Base-by-base conservation (phyloP, 1,140 invertebrate genomes). In the Sycophila sp. region DNA sequence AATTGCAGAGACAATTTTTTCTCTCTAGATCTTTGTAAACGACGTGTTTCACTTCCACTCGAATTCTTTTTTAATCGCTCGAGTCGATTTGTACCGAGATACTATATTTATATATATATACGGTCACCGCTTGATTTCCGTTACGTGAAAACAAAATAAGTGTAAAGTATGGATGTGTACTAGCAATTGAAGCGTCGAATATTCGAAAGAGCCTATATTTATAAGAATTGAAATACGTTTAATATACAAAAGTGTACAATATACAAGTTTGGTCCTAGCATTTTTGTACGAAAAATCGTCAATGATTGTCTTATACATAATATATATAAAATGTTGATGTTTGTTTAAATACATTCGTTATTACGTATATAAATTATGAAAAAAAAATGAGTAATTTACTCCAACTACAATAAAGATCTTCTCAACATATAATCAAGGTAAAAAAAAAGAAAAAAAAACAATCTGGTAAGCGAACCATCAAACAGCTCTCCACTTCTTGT, bases 241-340 rank as follows among this genome's bases (percentile, higher is more conserved):
- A 63, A 30, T 34, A 42, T 45, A 45, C 36, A 67, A 67, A 60
- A 60, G 8, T 55, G 28, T 71, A 34, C 1, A 47, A 56, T 26
- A 59, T 42, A 64, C 49, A 49, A 64, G 53, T 58, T 68, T 56
- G 53, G 59, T 58, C 19, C 36, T 65, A 69, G 60, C 49, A 64
- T 51, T 59, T 69, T 69, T 69, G 26, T 65, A 65, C 34, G 42
- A 36, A 47, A 38, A 67, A 66, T 22, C 42, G 26, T 63, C 8
- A 53, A 38, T 36, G 15, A 47, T 64, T 64, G 19, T 58, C 38
- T 45, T 59, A 36, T 47, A 22, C 7, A 40, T 19, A 38, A 51
- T 66, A 42, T 66, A 53, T 17, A 65, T 53, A 53, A 28, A 28
- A 53, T n/a, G 55, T 69, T 30, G 10, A 26, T 40, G 15, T 53